Evolutionary conservation across 2,113 vertebrate genomes (phyloP).

Genomic region (Ceyx margarethae): DNA sequence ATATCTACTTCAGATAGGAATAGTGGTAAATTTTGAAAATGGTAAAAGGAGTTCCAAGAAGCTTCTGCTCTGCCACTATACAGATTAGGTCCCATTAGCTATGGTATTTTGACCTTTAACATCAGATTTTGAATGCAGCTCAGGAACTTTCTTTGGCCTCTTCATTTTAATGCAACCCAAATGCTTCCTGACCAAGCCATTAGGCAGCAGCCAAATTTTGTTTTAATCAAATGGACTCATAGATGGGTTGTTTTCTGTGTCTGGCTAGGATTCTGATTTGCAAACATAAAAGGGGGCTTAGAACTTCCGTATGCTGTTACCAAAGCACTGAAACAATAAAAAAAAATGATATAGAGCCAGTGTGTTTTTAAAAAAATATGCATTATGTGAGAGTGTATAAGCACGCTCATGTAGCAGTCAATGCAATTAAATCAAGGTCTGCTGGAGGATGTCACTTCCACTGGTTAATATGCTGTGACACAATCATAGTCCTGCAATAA

Average conservation of each 20-base stretch:
- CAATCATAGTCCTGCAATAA: neutral
- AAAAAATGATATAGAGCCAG: neutral
- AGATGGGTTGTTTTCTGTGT: constrained; percentile 43
- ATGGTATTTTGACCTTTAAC: constrained; percentile 44
- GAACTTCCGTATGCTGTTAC: neutral
- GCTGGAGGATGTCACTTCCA: neutral
- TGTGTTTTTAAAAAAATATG: neutral
- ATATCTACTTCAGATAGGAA: neutral
- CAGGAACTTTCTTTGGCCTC: constrained; percentile 53
- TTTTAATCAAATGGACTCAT: constrained; percentile 44
- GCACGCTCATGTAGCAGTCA: neutral
- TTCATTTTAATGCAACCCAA: constrained; percentile 65
- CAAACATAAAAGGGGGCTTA: neutral
- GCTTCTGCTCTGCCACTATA: neutral
- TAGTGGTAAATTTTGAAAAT: neutral
- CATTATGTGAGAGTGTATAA: accelerated
- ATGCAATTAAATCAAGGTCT: neutral
- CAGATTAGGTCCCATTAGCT: neutral
- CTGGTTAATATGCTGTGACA: neutral
- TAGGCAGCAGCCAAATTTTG: constrained; percentile 61
- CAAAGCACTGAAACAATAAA: neutral
- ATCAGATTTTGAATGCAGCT: constrained; percentile 52
- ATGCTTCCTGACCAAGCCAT: constrained; percentile 54
- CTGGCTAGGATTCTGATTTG: constrained; percentile 50
- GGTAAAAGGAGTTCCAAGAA: neutral